Conservation (phyloP, 2,797 vertebrate genomes). For the Periparus ater region DNA sequence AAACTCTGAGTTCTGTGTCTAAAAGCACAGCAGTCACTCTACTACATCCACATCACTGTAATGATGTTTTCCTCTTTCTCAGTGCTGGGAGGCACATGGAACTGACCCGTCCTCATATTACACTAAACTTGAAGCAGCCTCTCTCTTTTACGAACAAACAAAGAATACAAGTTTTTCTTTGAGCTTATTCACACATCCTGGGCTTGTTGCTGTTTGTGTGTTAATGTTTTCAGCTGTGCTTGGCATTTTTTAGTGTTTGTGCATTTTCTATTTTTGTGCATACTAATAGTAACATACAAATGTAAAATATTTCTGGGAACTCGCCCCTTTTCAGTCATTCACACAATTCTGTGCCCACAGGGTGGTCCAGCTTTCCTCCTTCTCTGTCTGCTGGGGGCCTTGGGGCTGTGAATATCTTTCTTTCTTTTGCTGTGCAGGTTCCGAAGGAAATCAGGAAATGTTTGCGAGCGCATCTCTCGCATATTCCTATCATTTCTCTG, state of each 20-base stretch:
- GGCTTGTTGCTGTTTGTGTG: background rate
- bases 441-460: background rate
- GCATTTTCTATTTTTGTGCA: background rate
- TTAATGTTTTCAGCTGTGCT: background rate
- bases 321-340: background rate
- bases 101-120: background rate
- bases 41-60: background rate
- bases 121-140: background rate
- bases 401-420: background rate
- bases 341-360: background rate
- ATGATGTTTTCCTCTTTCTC: background rate
- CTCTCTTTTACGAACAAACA: background rate
- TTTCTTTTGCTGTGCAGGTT: background rate
- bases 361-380: background rate
- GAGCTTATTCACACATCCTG: background rate
- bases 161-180: background rate
- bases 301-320: background rate
- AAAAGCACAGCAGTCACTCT: background rate
- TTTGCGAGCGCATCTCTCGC: fast-evolving
- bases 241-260: background rate
- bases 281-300: background rate
- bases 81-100: background rate
- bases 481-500: background rate
- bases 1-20: background rate
- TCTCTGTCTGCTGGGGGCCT: background rate